phyloP scores from a whole-genome alignment of 2,888 invertebrate species.

The Patella caerulea region DNA sequence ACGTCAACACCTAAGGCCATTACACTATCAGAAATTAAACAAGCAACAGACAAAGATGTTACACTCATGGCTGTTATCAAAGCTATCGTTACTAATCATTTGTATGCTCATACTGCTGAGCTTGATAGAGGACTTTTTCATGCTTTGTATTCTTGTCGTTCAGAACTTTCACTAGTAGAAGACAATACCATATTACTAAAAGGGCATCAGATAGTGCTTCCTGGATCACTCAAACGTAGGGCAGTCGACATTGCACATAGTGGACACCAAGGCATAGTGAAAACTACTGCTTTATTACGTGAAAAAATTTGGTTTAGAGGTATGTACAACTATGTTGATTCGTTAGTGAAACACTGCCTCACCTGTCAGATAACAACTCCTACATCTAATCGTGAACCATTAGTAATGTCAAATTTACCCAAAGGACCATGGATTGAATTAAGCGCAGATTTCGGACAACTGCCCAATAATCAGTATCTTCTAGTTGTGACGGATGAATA shows the following conservation, averaged over 20 bases:
- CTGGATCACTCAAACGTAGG: background rate
- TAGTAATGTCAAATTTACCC: slow-evolving; percentile 27
- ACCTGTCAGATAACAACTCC: slow-evolving; percentile 27
- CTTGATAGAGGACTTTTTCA: too few relatives aligned
- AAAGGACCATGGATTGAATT: slow-evolving; percentile 23
- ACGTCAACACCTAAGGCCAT: too few relatives aligned
- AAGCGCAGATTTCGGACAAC: slow-evolving; percentile 25
- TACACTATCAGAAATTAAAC: too few relatives aligned
- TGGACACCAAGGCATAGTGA: slow-evolving; percentile 41
- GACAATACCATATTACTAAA: too few relatives aligned
- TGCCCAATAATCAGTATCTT: slow-evolving; percentile 24
- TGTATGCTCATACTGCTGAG: too few relatives aligned
- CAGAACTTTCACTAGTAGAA: too few relatives aligned
- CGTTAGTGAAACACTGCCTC: slow-evolving; percentile 22
- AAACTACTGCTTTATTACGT: too few relatives aligned
- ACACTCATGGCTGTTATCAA: too few relatives aligned
- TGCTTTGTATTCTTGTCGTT: too few relatives aligned
- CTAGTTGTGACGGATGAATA: slow-evolving; percentile 34
- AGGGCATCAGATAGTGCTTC: too few relatives aligned
- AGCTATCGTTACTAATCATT: too few relatives aligned
- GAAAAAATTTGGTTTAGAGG: background rate
- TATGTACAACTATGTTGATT: slow-evolving; percentile 31
- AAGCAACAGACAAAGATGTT: too few relatives aligned
- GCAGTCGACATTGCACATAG: slow-evolving; percentile 40
- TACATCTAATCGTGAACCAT: slow-evolving; percentile 22